phyloP scores from a whole-genome alignment of 2,113 vertebrate genomes.

The Antennarius striatus region DNA sequence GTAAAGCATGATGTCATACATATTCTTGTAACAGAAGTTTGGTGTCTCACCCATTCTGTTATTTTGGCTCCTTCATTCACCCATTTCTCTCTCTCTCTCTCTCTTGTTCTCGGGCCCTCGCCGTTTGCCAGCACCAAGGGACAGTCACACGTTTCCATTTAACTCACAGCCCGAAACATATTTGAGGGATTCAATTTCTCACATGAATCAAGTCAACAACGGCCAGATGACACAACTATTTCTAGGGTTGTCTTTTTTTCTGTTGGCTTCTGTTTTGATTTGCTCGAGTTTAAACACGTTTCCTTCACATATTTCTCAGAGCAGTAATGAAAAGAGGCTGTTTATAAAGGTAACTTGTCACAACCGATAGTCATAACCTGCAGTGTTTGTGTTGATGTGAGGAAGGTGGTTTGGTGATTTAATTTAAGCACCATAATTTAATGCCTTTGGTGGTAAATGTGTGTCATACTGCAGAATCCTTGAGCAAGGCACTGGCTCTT shows the following conservation, averaged over 20 bases:
- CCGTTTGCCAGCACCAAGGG: slow-evolving; percentile 16
- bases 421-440: no score
- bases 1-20: slow-evolving; percentile 69
- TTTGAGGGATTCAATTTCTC: slow-evolving; percentile 29
- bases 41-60: background rate
- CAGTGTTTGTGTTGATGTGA: no score
- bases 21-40: slow-evolving; percentile 38
- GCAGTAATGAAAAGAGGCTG: slow-evolving; percentile 26
- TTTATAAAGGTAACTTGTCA: background rate
- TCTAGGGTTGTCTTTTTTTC: slow-evolving; percentile 24
- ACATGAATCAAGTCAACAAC: slow-evolving; percentile 10
- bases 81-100: background rate
- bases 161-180: slow-evolving; percentile 23
- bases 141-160: slow-evolving; percentile 29
- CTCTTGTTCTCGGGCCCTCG: slow-evolving; percentile 9
- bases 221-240: slow-evolving; percentile 13
- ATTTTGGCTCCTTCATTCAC: slow-evolving; percentile 1
- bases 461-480: background rate
- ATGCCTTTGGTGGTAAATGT: no score
- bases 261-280: slow-evolving; percentile 45
- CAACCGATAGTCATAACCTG: background rate
- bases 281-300: slow-evolving; percentile 14
- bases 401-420: background rate
- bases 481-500: background rate
- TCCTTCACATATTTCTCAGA: slow-evolving; percentile 2